A percentile compares a stretch with the other conserved stretches of the same genome.
Evolutionary conservation across 2,797 vertebrate species (phyloP).

Genomic region (Betta splendens): DNA sequence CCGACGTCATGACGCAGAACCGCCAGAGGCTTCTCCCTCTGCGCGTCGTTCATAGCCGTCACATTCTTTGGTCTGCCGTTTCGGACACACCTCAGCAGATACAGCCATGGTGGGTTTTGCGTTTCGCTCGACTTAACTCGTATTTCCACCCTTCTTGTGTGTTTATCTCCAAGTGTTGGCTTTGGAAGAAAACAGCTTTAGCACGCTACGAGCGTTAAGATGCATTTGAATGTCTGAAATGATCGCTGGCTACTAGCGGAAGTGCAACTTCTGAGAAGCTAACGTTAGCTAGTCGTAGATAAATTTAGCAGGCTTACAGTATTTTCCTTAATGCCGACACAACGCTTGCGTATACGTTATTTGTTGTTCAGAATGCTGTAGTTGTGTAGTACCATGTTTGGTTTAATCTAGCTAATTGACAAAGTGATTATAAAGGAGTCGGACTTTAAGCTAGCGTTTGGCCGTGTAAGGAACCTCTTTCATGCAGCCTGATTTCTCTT

Average conservation of each 20-base stretch:
- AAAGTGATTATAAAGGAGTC: background rate
- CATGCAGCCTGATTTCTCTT: constrained; percentile 70
- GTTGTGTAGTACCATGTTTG: accelerated
- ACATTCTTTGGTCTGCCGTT: constrained; percentile 64
- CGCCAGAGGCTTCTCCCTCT: constrained; percentile 18
- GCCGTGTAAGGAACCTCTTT: constrained; percentile 40
- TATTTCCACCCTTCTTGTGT: background rate
- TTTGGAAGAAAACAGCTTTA: background rate
- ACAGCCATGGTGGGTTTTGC: constrained; percentile 76
- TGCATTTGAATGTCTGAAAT: constrained; percentile 1
- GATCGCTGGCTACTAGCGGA: constrained; percentile 62
- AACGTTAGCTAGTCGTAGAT: constrained; percentile 50
- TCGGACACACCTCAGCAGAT: constrained; percentile 61
- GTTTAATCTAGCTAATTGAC: background rate
- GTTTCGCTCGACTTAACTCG: background rate
- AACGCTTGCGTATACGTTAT: accelerated
- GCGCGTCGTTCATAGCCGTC: constrained; percentile 22
- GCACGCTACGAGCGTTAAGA: background rate
- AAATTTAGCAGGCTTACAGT: constrained; percentile 1
- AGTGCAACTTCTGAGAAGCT: constrained; percentile 70
- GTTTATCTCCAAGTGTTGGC: background rate
- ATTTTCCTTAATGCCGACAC: background rate
- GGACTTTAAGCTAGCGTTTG: constrained; percentile 27
- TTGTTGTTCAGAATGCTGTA: background rate
- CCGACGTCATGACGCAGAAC: constrained; percentile 54